Conservation (phyloP, 2,113 vertebrate genomes). For the Chrysemys picta region DNA sequence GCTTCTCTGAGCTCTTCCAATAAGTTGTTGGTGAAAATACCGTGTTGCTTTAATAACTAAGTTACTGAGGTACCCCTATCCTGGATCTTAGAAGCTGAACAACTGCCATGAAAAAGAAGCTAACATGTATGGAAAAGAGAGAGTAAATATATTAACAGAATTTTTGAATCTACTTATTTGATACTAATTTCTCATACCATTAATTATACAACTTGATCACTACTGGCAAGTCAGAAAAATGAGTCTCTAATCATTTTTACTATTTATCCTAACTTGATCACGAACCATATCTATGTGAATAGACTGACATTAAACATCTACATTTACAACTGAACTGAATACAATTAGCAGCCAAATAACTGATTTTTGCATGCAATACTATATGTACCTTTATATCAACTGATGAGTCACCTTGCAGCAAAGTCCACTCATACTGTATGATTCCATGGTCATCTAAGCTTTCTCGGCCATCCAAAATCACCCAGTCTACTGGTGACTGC, state of each 20-base stretch:
- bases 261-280: neutral
- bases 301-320: neutral
- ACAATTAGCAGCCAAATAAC: neutral
- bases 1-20: neutral
- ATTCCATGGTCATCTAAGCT: conserved; percentile 92
- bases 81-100: conserved; percentile 16
- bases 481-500: conserved; percentile 91
- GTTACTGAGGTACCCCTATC: neutral
- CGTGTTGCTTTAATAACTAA: neutral
- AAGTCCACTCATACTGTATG: conserved; percentile 87
- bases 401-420: conserved; percentile 86
- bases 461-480: conserved; percentile 91
- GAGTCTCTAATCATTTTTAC: neutral
- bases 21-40: neutral
- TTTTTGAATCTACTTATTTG: neutral
- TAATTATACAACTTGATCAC: neutral
- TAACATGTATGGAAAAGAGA: neutral
- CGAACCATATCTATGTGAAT: neutral
- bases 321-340: neutral
- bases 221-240: neutral
- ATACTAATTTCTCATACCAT: neutral
- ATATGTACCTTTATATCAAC: conserved; percentile 90
- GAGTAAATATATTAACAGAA: neutral
- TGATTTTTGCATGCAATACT: neutral
- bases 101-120: neutral